These are phyloP conservation scores for Novumbra hubbsi DNA, from an alignment of 2,797 vertebrate genomes.

Conservation along the genomic window DNA sequence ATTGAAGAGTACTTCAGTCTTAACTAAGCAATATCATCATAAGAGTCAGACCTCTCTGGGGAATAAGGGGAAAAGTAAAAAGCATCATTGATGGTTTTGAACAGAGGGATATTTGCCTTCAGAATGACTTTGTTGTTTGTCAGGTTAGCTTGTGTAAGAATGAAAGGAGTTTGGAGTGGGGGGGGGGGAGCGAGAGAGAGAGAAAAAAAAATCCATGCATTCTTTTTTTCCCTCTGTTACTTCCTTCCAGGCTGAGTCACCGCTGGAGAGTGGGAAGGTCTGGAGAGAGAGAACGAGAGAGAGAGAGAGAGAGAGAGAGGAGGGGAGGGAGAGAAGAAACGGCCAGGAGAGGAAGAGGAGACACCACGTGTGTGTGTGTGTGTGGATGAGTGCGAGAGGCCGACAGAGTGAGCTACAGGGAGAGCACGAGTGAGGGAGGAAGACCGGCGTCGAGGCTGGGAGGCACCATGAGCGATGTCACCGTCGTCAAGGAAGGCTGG, in stretches of 20 bases:
- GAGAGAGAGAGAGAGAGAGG: conserved; percentile 30
- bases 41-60: background rate
- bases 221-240: conserved; percentile 77
- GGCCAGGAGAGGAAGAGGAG: conserved; percentile 68
- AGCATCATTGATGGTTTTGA: background rate
- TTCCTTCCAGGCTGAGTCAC: conserved; percentile 95
- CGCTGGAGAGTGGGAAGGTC: conserved; percentile 87
- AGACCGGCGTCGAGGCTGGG: conserved; percentile 59
- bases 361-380: conserved; percentile 39
- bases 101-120: conserved; percentile 57
- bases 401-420: conserved; percentile 59
- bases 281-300: conserved; percentile 78
- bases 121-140: conserved; percentile 80
- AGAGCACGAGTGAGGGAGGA: conserved; percentile 74
- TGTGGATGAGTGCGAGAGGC: conserved; percentile 79
- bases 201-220: conserved; percentile 67
- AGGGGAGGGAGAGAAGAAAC: conserved; percentile 57
- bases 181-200: conserved; percentile 20
- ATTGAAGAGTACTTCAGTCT: background rate
- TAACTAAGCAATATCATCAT: background rate
- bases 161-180: conserved; percentile 48
- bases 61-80: conserved; percentile 17
- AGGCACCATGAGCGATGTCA: conserved; percentile 99
- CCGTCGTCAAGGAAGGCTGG: conserved; percentile 99
- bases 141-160: conserved; percentile 72